Conservation (phyloP, 2,113 vertebrate species). For the Phycodurus eques region DNA sequence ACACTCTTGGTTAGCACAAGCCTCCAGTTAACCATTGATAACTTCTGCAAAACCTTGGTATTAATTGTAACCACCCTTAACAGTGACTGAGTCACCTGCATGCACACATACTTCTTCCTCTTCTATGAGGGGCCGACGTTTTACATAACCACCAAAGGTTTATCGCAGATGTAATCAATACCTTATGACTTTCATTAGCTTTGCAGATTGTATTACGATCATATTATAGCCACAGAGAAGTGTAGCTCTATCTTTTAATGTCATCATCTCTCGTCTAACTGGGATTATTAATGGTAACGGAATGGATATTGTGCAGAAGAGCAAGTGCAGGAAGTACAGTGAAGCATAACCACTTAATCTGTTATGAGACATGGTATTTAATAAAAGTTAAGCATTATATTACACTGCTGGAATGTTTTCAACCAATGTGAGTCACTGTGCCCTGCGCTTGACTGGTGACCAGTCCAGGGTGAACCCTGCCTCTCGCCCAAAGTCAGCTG, state of each 20-base stretch:
- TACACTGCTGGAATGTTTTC: neutral
- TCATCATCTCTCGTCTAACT: constrained; percentile 38
- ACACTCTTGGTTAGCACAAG: neutral
- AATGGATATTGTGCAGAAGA: constrained; percentile 36
- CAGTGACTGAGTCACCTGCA: neutral
- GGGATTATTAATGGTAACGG: constrained; percentile 51
- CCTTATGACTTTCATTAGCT: constrained; percentile 49
- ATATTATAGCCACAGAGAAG: constrained; percentile 32
- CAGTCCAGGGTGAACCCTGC: too few species aligned
- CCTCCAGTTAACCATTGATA: constrained; percentile 20
- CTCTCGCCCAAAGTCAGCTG: too few species aligned
- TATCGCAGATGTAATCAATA: constrained; percentile 46
- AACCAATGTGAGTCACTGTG: neutral
- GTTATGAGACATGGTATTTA: neutral
- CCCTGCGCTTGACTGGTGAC: too few species aligned
- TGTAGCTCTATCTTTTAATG: constrained; percentile 40
- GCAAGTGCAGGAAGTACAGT: constrained; percentile 24
- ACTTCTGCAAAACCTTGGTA: neutral
- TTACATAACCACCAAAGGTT: constrained; percentile 29
- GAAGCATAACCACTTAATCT: constrained; percentile 2
- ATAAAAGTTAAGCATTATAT: neutral
- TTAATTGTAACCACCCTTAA: constrained; percentile 7
- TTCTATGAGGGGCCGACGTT: constrained; percentile 9
- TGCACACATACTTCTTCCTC: neutral
- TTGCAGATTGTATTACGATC: constrained; percentile 44